phyloP scores from a whole-genome alignment of 2,113 vertebrate species.

The Erpornis zantholeuca region DNA sequence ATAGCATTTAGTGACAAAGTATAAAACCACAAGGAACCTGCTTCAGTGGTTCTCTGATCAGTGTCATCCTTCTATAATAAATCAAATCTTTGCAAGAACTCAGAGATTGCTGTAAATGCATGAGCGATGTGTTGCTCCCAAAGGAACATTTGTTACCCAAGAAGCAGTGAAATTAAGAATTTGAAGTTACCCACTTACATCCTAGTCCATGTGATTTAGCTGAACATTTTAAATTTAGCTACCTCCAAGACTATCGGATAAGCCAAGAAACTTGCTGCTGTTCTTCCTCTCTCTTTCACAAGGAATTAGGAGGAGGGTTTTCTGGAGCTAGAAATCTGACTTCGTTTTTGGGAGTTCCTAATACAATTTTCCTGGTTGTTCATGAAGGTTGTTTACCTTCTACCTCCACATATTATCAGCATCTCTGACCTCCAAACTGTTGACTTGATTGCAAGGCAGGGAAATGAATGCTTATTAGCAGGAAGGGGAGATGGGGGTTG shows the following conservation, averaged over 20 bases:
- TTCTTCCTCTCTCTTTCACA: neutral
- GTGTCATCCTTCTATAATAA: neutral
- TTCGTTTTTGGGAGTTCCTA: neutral
- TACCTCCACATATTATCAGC: neutral
- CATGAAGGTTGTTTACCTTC: neutral
- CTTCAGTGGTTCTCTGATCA: neutral
- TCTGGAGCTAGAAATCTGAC: neutral
- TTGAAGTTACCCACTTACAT: neutral
- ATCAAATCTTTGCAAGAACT: neutral
- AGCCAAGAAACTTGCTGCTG: neutral
- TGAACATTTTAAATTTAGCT: neutral
- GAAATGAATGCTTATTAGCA: neutral
- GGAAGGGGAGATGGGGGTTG: accelerated
- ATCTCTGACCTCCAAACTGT: neutral
- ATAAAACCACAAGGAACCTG: neutral
- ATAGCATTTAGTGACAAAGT: neutral
- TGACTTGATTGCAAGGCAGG: neutral
- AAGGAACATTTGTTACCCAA: neutral
- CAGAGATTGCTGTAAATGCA: neutral
- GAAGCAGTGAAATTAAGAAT: neutral
- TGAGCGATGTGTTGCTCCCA: accelerated
- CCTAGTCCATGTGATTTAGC: neutral
- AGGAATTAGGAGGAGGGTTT: neutral
- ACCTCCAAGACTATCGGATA: neutral
- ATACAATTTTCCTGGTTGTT: neutral